A percentile compares a stretch with the other conserved stretches of the same genome.
These are phyloP conservation scores for Poeciliopsis paucimaculata DNA, from an alignment of 2,797 vertebrate species.

Conservation along the genomic window DNA sequence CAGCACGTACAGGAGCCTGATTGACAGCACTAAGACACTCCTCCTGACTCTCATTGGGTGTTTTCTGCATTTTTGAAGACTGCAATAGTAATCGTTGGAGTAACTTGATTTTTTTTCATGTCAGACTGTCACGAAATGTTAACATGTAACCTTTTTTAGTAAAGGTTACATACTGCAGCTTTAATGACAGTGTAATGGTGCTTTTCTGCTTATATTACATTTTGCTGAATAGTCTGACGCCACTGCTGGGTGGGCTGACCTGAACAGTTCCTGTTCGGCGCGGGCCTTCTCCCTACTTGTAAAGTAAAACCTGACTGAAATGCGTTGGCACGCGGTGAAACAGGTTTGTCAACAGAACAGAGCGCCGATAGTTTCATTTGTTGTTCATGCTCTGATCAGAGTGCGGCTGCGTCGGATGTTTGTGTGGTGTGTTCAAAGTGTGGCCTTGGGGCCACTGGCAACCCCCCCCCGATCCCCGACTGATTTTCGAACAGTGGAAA, in stretches of 20 bases:
- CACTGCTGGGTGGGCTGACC: neutral
- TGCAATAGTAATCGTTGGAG: no score
- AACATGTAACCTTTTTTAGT: no score
- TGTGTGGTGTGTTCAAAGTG: neutral
- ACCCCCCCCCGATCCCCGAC: no score
- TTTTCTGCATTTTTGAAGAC: no score
- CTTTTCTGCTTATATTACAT: neutral
- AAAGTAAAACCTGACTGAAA: neutral
- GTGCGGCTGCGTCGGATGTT: neutral
- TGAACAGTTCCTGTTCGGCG: neutral
- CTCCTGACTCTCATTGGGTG: no score
- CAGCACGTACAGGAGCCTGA: no score
- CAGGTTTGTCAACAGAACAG: slow-evolving; percentile 3
- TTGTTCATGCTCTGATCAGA: neutral
- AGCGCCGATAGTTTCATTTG: neutral
- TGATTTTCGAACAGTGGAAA: neutral
- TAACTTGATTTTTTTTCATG: no score
- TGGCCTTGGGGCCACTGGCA: neutral
- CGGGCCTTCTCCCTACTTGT: neutral
- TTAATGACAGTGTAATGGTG: neutral
- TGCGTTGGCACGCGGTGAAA: neutral
- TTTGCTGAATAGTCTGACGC: neutral
- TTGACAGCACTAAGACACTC: no score
- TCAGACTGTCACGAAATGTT: no score
- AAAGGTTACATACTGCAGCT: neutral